Evolutionary conservation across 2,797 vertebrate genomes (phyloP).

Genomic region (Sebastes hopkinsi): DNA sequence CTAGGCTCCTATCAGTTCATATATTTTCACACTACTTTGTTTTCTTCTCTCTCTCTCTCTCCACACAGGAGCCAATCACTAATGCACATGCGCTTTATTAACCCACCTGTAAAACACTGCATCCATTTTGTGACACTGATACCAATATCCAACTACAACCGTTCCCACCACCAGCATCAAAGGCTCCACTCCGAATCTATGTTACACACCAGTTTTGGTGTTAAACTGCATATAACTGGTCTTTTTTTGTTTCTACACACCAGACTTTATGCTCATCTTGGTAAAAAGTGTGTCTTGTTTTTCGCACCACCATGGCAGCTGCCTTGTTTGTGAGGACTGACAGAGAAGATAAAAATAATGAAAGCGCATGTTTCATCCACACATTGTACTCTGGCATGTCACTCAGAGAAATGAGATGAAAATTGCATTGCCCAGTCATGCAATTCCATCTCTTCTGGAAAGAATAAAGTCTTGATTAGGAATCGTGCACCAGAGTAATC

Average conservation of each 20-base stretch:
- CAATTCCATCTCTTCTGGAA: slow-evolving; percentile 18
- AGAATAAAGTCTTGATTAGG: slow-evolving; percentile 30
- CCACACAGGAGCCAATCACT: background rate
- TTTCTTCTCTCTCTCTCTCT: background rate
- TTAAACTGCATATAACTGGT: background rate
- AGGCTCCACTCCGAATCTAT: background rate
- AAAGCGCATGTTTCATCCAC: background rate
- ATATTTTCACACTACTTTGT: background rate
- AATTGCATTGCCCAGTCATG: slow-evolving; percentile 32
- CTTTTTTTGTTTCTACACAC: background rate
- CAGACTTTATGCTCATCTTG: background rate
- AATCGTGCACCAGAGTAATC: slow-evolving; percentile 22
- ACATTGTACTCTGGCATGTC: background rate
- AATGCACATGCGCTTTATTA: background rate
- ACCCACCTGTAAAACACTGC: background rate
- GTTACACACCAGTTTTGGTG: background rate
- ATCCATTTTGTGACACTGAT: background rate
- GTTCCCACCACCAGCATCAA: background rate
- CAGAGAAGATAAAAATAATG: slow-evolving; percentile 14
- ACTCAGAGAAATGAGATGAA: slow-evolving; percentile 18
- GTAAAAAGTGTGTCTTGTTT: background rate
- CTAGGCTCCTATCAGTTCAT: background rate
- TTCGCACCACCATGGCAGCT: background rate
- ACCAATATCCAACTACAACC: background rate
- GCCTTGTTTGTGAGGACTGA: background rate